phyloP scores from a whole-genome alignment of 2,888 invertebrate species.

The Argyresthia goedartella region DNA sequence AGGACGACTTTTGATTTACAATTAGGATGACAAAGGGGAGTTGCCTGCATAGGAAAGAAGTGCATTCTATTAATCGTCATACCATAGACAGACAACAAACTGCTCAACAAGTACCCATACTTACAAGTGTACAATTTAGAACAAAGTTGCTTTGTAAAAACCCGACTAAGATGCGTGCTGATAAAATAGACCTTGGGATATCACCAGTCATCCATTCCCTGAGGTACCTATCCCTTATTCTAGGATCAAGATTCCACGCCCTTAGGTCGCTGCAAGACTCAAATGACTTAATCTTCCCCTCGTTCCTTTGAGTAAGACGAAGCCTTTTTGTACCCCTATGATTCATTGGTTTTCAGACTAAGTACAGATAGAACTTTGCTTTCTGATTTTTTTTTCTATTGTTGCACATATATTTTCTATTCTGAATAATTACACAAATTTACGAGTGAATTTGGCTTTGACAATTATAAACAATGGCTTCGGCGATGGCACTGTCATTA shows the following conservation, averaged over 20 bases:
- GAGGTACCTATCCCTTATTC: conserved; percentile 33
- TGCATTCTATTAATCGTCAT: too few species aligned
- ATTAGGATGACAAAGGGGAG: conserved; percentile 44
- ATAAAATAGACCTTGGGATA: conserved; percentile 43
- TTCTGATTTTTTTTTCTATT: too few species aligned
- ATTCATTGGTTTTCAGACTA: conserved; percentile 34
- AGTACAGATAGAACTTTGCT: conserved; percentile 8
- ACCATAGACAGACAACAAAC: too few species aligned
- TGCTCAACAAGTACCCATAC: too few species aligned
- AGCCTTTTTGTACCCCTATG: conserved; percentile 16
- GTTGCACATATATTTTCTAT: too few species aligned
- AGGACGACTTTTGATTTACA: conserved; percentile 51
- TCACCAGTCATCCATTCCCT: conserved; percentile 57
- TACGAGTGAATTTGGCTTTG: too few species aligned
- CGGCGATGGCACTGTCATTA: too few species aligned
- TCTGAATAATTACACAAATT: too few species aligned
- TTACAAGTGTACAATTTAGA: conserved; percentile 9
- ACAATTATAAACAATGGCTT: too few species aligned
- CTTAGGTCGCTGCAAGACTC: conserved; percentile 65
- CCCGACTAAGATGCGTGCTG: conserved; percentile 28
- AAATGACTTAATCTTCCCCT: conserved; percentile 65
- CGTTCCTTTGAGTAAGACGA: conserved; percentile 39
- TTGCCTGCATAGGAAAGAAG: conserved; percentile 20
- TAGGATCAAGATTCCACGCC: conserved; percentile 66
- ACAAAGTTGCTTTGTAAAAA: conserved; percentile 15